Base-by-base conservation (phyloP, 2,888 invertebrate species). In the Perithous albicinctus region DNA sequence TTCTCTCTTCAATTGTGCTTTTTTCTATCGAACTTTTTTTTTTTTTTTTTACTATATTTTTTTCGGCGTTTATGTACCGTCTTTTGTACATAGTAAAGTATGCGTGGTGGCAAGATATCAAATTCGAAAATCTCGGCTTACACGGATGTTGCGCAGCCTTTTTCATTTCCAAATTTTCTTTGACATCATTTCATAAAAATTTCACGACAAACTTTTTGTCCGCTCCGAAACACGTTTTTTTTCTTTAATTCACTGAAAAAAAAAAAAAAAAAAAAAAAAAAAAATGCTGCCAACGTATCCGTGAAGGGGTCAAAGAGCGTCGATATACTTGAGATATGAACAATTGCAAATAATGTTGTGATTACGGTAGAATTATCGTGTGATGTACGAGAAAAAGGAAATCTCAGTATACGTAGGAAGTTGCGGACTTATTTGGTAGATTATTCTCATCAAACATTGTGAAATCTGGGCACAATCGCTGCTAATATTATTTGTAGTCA, bases 41-140 rank as follows among this genome's bases (percentile, higher is more conserved):
- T 54, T 29, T 41, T 64, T 56, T 54, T 78, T 73, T 82, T 20
- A 32, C 23, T 51, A 26, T 63, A 15, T 32, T 35, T 61, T 46
- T 85, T 81, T 83, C 82, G 73, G 84, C 80, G 38, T 15, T 51
- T 74, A 35, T 70, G 70, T 64, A 77, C 20, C 51, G 18, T 48
- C 46, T 46, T 64, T 51, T 61, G 51, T 59, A 74, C 73, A 73
- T 69, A n/a, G n/a, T n/a, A 46, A 35, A 23, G 41, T 54, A 15
- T 54, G 56, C 15, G 15, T 59, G 56, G n/a, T n/a, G n/a, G 4
- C 59, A 38, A 51, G 32, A 46, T 32, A 54, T 8, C 15, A 54
- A 38, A 54, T 35, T 10, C 29, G 70, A 51, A 51, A 43, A 41
- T n/a, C 41, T 12, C 41, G 2, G 41, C n/a, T 41, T 41, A 12